Conservation (phyloP, 1,140 invertebrate genomes). For the Leptopilina clavipes region DNA sequence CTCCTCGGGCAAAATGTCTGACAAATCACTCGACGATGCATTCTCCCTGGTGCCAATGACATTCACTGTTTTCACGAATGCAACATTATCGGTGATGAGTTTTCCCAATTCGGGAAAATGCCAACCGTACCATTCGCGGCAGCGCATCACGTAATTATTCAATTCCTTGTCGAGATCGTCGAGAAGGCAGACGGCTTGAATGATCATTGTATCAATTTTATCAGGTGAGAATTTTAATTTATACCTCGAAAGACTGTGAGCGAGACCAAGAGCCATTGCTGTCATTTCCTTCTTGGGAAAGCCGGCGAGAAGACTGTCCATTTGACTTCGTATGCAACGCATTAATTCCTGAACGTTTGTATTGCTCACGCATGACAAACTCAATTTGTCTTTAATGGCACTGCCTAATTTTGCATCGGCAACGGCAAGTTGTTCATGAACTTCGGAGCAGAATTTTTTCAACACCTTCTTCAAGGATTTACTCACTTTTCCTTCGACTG, state of each 20-base stretch:
- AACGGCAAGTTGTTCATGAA: slow-evolving; percentile 92
- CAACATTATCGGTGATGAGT: slow-evolving; percentile 94
- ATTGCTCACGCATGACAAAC: slow-evolving; percentile 92
- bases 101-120: slow-evolving; percentile 99
- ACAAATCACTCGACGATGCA: slow-evolving; percentile 89
- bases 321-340: slow-evolving; percentile 95
- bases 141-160: slow-evolving; percentile 99
- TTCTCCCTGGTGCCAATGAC: slow-evolving; percentile 92
- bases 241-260: slow-evolving; percentile 97
- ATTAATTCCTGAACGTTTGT: slow-evolving; percentile 93
- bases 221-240: slow-evolving; percentile 99
- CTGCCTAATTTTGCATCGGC: slow-evolving; percentile 96
- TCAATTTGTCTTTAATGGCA: slow-evolving; percentile 96
- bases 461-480: slow-evolving; percentile 95
- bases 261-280: slow-evolving; percentile 97
- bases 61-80: slow-evolving; percentile 94
- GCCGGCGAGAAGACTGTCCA: slow-evolving; percentile 90
- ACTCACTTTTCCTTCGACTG: slow-evolving; percentile 96
- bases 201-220: slow-evolving; percentile 99
- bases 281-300: slow-evolving; percentile 93
- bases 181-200: slow-evolving; percentile 96
- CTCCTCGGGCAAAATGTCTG: slow-evolving; percentile 93
- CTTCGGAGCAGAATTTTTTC: slow-evolving; percentile 88
- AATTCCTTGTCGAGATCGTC: slow-evolving; percentile 99
- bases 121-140: slow-evolving; percentile 99